Evolutionary conservation across 2,113 vertebrate genomes (phyloP), one percentile per base, ranked within the genome.

Genomic region (Arothron firmamentum): DNA sequence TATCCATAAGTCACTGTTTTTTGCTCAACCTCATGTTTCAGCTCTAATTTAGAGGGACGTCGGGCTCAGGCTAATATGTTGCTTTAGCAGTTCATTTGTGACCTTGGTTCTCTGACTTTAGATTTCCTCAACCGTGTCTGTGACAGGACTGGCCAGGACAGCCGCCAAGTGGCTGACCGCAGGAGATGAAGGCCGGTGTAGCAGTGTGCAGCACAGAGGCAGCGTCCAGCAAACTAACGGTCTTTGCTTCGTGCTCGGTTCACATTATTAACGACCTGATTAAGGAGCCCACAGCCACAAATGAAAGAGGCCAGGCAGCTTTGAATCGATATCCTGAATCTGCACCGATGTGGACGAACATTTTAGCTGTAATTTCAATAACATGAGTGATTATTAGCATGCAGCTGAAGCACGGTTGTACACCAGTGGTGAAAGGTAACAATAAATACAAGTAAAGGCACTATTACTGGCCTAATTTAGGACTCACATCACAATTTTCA

Each of bases 241-340:
- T 49, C 18, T 21, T 75, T 63, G 58, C 62, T 61, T 70, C 52
- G 43, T 41, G 42, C 59, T 45, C 15, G 67, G 28, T 64, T 78
- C 56, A 71, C 67, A 79, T 84, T 70, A 75, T 66, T 72, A 81
- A 67, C 59, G 34, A 56, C 42, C 62, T 47, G 34, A 74, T 89
- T 82, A 84, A 77, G 11, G 7, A 58, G 65, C 77, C 70, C 19
- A 51, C 55, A 67, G 72, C 38, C 65, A 75, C n/a, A 49, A n/a
- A 45, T 52, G 59, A 65, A 28, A 43, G 21, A 74, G 69, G 79
- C 79, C 34, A 74, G 74, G 25, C 45, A 62, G 49, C 23, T 63
- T 46, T 38, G 56, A 25, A 52, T 61, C 52, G 8, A 66, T 49
- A 65, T 62, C 58, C 50, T 23, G 56, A 70, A 48, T 56, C 52